Percentiles rank a stretch among this genome's conserved stretches.
phyloP scores from a whole-genome alignment of 1,140 invertebrate species.

The Drosophila varians region DNA sequence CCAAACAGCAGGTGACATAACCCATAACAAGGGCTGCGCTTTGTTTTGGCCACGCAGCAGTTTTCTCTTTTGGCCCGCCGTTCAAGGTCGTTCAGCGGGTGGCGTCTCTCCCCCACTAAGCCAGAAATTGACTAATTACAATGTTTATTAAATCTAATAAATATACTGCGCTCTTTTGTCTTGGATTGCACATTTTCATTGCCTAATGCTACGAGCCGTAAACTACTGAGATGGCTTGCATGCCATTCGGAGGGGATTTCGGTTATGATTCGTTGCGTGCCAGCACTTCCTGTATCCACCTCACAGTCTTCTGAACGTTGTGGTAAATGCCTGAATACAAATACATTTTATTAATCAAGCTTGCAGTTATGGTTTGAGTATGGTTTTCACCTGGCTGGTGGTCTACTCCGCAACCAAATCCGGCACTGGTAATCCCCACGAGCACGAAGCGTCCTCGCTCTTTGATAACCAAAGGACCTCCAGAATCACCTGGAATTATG shows the following conservation, averaged over 20 bases:
- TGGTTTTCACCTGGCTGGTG: slow-evolving; percentile 86
- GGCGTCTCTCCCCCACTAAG: slow-evolving; percentile 1
- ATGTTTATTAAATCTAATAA: slow-evolving; percentile 75
- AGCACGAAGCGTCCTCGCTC: slow-evolving; percentile 89
- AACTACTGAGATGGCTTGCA: slow-evolving; percentile 73
- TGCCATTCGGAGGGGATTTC: neutral
- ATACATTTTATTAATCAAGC: neutral
- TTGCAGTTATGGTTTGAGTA: neutral
- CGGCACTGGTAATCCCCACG: slow-evolving; percentile 93
- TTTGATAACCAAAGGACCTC: slow-evolving; percentile 89
- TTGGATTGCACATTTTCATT: slow-evolving; percentile 69
- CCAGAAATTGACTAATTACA: slow-evolving; percentile 44
- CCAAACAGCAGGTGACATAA: slow-evolving; percentile 70
- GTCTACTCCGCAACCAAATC: slow-evolving; percentile 93
- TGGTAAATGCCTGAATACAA: slow-evolving; percentile 90
- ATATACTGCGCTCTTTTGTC: slow-evolving; percentile 33
- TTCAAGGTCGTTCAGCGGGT: slow-evolving; percentile 58
- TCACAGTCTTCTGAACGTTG: slow-evolving; percentile 88
- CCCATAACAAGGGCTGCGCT: slow-evolving; percentile 30
- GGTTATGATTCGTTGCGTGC: slow-evolving; percentile 59
- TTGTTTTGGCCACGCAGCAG: slow-evolving; percentile 27
- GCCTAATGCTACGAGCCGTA: slow-evolving; percentile 69
- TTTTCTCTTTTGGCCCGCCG: slow-evolving; percentile 32
- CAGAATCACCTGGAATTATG: slow-evolving; percentile 88
- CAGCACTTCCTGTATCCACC: slow-evolving; percentile 87